Evolutionary conservation across 1,140 invertebrate species (phyloP), one percentile per base, ranked within the genome.

Genomic region (Drosophila carrolli): DNA sequence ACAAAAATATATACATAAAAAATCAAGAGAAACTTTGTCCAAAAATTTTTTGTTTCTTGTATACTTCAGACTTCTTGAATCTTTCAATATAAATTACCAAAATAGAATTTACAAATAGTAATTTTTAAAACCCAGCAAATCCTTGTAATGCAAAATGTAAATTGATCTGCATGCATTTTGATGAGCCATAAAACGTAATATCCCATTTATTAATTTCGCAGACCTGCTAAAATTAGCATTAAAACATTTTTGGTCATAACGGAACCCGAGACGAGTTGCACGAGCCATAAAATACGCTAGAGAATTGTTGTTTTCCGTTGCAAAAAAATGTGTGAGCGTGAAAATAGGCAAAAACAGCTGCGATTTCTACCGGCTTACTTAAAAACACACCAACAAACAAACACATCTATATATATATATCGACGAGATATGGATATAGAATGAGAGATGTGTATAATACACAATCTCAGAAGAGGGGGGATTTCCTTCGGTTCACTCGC

Each of bases 251-350:
- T 73, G 38, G 48, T 38, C 72, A 72, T 81, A 86, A 68, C 82
- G 81, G 82, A 86, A 84, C 80, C 75, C 57, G 82, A 84, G 81
- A 78, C 61, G 72, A 41, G 16, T 72, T 75, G 73, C 77, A 82
- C 79, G 73, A 40, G 40, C 43, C 50, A 50, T 48, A 60, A 75
- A 73, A 54, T 62, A 51, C 48, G 66, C 61, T 53, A 53, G 59
- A 19, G 59, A 65, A 47, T 37, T 53, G 10, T 53, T 53, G 50
- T 51, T 51, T 48, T 51, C n/a, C 32, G 32, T 53, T 55, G 51
- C 29, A 50, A 55, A 47, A 63, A 70, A 56, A 58, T 50, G 50
- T 37, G 32, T 53, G 50, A 53, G 50, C 50, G 50, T 53, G 14
- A 71, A 58, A 56, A 58, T 71, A 58, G 78, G 48, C 56, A 75